Base-by-base conservation (phyloP, 2,797 vertebrate species). In the Liparis tanakae region DNA sequence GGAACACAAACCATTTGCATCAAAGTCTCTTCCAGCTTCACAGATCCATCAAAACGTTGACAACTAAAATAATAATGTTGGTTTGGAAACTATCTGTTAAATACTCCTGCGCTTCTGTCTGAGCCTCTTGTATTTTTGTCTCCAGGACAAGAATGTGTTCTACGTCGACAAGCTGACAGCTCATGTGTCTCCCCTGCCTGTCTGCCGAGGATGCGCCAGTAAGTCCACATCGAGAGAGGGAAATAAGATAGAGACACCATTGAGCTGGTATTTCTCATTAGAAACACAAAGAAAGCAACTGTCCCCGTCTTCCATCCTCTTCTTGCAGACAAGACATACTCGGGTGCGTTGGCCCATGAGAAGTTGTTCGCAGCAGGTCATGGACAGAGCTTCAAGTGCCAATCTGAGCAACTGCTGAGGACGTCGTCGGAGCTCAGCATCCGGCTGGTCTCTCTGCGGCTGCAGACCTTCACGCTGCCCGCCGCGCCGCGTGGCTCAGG, bases 401-500 rank as follows among this genome's bases (percentile, higher is more conserved):
- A 86, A 39, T 96, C 95, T 33, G 88, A 88, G 58, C 94, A 79
- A 50, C 85, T 70, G n/a, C 48, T 96, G 2, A 1, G 13, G 55
- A 70, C 95, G 74, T 91, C 95, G 2, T 67, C 78, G 10, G 53
- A 80, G 68, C 86, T 98, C 59, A 91, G 60, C 5, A 76, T 99
- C 51, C 93, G 93, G 64, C 83, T 96, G 41, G 72, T 91, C 25
- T 77, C 94, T 18, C 81, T 96, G 74, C 94, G 95, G 71, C 89
- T 97, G 6, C 97, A 99, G 87, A 96, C 95, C 0, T 99, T 98
- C 86, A 85, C 86, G 22, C 85, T 96, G 5, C 55, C 78, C 0
- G 81, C 6, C 0, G 88, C 90, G 63, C 66, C 8, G 1, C 96
- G 95, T 78, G 96, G 96, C 71, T 85, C 89, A 92, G 96, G 97